phyloP scores from a whole-genome alignment of 2,797 vertebrate species.

The Coccyzus lansbergi region DNA sequence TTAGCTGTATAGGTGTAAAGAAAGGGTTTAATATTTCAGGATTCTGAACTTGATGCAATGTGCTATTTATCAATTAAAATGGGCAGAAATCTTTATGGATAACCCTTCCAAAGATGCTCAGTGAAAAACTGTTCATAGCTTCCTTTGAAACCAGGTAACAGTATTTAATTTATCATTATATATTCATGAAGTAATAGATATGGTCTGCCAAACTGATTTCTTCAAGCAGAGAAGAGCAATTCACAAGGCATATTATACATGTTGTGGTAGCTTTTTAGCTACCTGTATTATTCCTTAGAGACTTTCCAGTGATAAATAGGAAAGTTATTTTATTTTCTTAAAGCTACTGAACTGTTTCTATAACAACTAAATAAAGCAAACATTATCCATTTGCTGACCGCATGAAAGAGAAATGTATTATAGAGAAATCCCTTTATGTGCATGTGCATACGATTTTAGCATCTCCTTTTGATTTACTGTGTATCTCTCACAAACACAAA shows the following conservation, averaged over 20 bases:
- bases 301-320: not conserved
- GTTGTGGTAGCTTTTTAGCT: conserved; percentile 14
- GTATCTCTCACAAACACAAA: not conserved
- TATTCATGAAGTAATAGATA: conserved; percentile 24
- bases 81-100: not conserved
- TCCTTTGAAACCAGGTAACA: not conserved
- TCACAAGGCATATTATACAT: not conserved
- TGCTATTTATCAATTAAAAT: not conserved
- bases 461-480: not conserved
- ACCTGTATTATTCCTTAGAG: not conserved
- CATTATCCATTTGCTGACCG: not conserved
- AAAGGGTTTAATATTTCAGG: not conserved
- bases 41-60: not conserved
- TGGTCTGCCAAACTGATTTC: conserved; percentile 33
- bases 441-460: not conserved
- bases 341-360: not conserved
- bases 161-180: conserved; percentile 13
- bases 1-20: not conserved
- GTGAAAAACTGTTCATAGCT: not conserved
- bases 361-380: conserved; percentile 22
- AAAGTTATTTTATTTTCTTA: not conserved
- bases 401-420: not conserved
- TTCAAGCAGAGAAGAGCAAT: not conserved
- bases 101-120: not conserved
- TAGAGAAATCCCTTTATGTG: not conserved